Base-by-base conservation (phyloP, 1,140 invertebrate species). In the Cydia fagiglandana region DNA sequence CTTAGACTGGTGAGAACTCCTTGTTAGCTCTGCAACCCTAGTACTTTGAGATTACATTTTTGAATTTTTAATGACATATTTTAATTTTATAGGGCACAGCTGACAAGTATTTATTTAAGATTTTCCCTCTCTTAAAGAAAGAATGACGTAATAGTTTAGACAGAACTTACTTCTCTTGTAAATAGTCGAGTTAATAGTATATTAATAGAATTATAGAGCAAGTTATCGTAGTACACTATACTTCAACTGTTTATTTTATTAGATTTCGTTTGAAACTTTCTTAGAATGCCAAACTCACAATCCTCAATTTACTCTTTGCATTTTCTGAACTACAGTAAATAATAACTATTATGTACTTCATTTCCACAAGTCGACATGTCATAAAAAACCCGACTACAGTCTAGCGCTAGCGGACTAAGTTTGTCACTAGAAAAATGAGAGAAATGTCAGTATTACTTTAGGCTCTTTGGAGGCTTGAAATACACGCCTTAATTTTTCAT, bases 1-100 rank as follows among this genome's bases (percentile, higher is more conserved):
- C 94, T 99, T 38, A 94, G 99, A 93, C 93, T 99, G 95, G 98
- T 98, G 94, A 94, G 95, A 94, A 90, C 20, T 20, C 28, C 15
- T 20, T 5, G 20, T 38, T n/a, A 64, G 24, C 53, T 24, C 20
- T 41, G 73, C 17, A 5, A 75, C 30, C 30, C 38, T 70, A 70
- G 34, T 70, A 70, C 6, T 38, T 70, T 10, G 34, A 10, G n/a
- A 17, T 7, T 24, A 20, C 24, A 9, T 17, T 20, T 9, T 24
- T 20, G 53, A 61, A 20, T 20, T 61, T 61, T 12, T 61, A 61
- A 24, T 61, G 9, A 61, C 20, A 61, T 47, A n/a, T 61, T 24
- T 61, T 24, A 1, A 61, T 61, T 61, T 61, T 24, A 61, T 61
- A 61, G 56, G 56, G 56, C 56, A 61, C 56, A 61, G 56, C 56